Conservation (phyloP, 1,140 invertebrate species). For the Penaeus chinensis region DNA sequence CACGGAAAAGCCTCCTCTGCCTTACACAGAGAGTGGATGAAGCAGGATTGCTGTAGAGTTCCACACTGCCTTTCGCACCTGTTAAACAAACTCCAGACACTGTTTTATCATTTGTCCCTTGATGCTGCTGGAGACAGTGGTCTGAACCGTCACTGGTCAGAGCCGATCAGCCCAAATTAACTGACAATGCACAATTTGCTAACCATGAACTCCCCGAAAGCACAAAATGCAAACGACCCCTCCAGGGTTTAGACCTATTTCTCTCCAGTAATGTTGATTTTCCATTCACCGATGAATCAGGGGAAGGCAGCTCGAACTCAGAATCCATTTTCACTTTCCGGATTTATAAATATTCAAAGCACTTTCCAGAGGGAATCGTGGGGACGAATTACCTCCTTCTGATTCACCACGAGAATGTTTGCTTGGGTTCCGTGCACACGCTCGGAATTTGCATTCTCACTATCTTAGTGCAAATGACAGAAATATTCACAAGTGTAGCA, state of each 20-base stretch:
- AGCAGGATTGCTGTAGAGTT: slow-evolving; percentile 53
- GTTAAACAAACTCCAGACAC: slow-evolving; percentile 44
- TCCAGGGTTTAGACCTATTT: slow-evolving; percentile 23
- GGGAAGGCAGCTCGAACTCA: slow-evolving; percentile 4
- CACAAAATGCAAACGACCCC: slow-evolving; percentile 4
- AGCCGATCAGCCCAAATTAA: too few species aligned
- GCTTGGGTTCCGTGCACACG: slow-evolving; percentile 42
- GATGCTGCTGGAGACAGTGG: slow-evolving; percentile 35
- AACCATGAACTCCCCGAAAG: too few species aligned
- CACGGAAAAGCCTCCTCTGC: slow-evolving; percentile 26
- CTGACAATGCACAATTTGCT: neutral
- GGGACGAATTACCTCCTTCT: slow-evolving; percentile 19
- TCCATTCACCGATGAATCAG: slow-evolving; percentile 17
- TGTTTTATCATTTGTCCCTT: slow-evolving; percentile 31
- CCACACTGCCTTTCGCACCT: slow-evolving; percentile 57
- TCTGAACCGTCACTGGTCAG: slow-evolving; percentile 6
- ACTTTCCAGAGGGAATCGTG: too few species aligned
- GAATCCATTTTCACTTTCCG: slow-evolving; percentile 27
- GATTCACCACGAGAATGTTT: slow-evolving; percentile 35
- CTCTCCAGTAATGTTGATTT: slow-evolving; percentile 29
- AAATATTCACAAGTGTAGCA: slow-evolving; percentile 51
- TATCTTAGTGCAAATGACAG: slow-evolving; percentile 51
- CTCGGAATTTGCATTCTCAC: slow-evolving; percentile 47
- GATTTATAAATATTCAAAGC: slow-evolving; percentile 17
- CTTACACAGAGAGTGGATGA: slow-evolving; percentile 52